phyloP scores from a whole-genome alignment of 2,113 vertebrate genomes.

The Thamnophis sirtalis region DNA sequence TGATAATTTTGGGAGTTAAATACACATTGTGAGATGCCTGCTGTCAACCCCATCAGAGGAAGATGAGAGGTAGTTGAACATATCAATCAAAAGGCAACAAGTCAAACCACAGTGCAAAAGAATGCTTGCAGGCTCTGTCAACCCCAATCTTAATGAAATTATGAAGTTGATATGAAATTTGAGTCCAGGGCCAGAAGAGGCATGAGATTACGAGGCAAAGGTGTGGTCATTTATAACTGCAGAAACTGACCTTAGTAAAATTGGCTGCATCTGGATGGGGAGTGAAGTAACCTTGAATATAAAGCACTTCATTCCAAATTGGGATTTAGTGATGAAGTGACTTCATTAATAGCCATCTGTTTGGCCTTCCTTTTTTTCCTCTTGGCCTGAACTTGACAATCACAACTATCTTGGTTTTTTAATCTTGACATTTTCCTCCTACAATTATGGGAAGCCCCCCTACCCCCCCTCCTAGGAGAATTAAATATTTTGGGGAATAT shows the following conservation, averaged over 20 bases:
- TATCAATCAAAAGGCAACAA: not conserved
- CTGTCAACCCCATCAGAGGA: not conserved
- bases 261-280: not conserved
- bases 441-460: not conserved
- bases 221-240: not conserved
- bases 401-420: not conserved
- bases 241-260: not conserved
- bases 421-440: not conserved
- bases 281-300: not conserved
- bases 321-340: not conserved
- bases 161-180: not conserved
- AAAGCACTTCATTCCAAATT: not conserved
- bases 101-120: not conserved
- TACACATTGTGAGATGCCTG: not conserved
- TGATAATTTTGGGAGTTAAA: not conserved
- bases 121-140: not conserved
- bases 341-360: not conserved
- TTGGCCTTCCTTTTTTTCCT: not conserved
- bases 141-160: not conserved
- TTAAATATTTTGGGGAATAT: no score
- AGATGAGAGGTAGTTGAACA: not conserved
- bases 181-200: not conserved
- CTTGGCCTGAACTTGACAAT: not conserved
- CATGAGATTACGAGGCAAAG: not conserved
- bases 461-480: no score